Evolutionary conservation across 1,140 invertebrate species (phyloP), one percentile per base, ranked within the genome.

Genomic region (Drosophila truncata): DNA sequence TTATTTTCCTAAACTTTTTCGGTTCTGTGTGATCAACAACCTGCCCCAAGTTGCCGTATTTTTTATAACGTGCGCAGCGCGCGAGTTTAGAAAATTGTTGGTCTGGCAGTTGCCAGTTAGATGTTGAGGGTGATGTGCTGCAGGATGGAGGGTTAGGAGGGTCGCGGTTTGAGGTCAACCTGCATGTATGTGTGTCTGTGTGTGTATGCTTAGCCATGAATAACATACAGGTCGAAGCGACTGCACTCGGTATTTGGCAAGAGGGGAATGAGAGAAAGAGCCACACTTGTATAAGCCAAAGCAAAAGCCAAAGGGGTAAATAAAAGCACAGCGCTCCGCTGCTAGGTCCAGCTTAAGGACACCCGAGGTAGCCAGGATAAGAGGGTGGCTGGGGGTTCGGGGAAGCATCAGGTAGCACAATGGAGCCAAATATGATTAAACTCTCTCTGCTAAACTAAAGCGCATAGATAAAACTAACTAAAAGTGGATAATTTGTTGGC

Each of bases 201-300:
- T 58, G 52, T 86, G 63, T 86, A 67, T 85, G 70, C 44, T 85
- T 90, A 81, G 66, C 74, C 81, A 88, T 88, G 85, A 90, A 88
- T 90, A 88, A 90, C 84, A 90, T 88, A 74, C 85, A 84, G 85
- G 78, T 88, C 81, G 86, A 88, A 85, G 78, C 70, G 70, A 85
- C 76, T 79, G 63, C 76, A 64, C 62, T 74, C 31, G 25, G 29
- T 62, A 18, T 65, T 73, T 60, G 66, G 50, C 39, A 47, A 60
- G 29, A 57, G 31, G 46, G 18, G 18, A 20, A 7, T 5, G 10
- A 31, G 29, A 3, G 44, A 72, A 54, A 77, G 78, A 76, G 76
- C 83, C 80, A 76, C 84, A 86, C 80, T 87, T 83, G 84, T 83
- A 77, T 78, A 90, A 90, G 84, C 83, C 73, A 87, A 80, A 78